Evolutionary conservation across 2,797 vertebrate species (phyloP).

Genomic region (Diceros bicornis): DNA sequence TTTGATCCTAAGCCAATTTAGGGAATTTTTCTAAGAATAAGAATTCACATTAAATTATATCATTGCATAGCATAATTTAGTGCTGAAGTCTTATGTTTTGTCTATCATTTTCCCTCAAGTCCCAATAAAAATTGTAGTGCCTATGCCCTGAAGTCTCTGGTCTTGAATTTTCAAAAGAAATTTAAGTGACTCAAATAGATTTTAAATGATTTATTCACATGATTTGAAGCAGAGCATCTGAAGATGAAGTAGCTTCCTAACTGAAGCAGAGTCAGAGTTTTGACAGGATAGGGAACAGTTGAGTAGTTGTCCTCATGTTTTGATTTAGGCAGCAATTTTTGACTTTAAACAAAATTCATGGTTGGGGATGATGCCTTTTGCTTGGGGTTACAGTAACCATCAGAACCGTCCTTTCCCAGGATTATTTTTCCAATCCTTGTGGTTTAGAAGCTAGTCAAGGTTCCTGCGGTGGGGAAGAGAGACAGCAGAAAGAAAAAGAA

Average conservation of each 20-base stretch:
- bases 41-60: background rate
- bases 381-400: background rate
- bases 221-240: background rate
- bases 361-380: background rate
- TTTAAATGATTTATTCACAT: background rate
- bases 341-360: background rate
- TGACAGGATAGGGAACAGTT: background rate
- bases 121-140: background rate
- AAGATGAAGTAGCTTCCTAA: background rate
- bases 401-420: background rate
- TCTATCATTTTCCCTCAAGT: background rate
- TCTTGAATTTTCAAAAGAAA: constrained; percentile 16
- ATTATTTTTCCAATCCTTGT: background rate
- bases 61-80: background rate
- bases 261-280: background rate
- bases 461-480: background rate
- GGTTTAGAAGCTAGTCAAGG: background rate
- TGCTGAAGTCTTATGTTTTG: background rate
- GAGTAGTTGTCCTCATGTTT: background rate
- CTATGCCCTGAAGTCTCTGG: background rate
- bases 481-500: background rate
- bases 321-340: background rate
- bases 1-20: background rate
- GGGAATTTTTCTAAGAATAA: background rate
- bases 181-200: background rate